A percentile compares a stretch with the other conserved stretches of the same genome.
Conservation (phyloP, 2,797 vertebrate genomes). For the Delichon dasypus region DNA sequence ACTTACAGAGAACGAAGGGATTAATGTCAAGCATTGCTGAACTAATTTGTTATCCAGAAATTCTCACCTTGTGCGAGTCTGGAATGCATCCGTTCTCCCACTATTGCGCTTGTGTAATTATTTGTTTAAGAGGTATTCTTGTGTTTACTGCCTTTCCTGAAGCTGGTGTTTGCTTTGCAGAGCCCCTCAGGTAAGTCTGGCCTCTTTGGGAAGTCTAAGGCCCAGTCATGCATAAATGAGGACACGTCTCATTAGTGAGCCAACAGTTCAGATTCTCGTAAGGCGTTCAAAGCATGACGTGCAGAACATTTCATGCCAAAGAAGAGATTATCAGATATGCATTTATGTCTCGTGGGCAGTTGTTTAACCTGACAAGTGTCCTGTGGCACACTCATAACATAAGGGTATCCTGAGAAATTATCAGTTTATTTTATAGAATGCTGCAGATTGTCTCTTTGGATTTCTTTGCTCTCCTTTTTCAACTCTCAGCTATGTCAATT, state of each 20-base stretch:
- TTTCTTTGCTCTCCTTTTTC: neutral
- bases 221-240: neutral
- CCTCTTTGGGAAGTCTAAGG: neutral
- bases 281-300: accelerated
- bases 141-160: constrained; percentile 8
- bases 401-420: neutral
- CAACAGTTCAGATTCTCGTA: neutral
- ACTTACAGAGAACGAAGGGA: neutral
- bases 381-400: accelerated
- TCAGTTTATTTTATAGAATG: neutral
- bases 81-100: constrained; percentile 24
- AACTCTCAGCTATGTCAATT: neutral
- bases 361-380: accelerated
- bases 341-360: neutral
- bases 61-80: neutral
- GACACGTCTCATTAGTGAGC: neutral
- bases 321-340: neutral
- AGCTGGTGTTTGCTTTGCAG: constrained; percentile 31
- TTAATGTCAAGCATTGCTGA: constrained; percentile 20
- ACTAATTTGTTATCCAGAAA: constrained; percentile 23
- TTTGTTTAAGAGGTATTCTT: constrained; percentile 28
- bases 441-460: neutral
- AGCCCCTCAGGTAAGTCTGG: neutral
- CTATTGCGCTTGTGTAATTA: neutral
- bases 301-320: neutral